These are phyloP conservation scores for Conomelus anceps DNA, from an alignment of 2,888 invertebrate species.

Conservation along the genomic window DNA sequence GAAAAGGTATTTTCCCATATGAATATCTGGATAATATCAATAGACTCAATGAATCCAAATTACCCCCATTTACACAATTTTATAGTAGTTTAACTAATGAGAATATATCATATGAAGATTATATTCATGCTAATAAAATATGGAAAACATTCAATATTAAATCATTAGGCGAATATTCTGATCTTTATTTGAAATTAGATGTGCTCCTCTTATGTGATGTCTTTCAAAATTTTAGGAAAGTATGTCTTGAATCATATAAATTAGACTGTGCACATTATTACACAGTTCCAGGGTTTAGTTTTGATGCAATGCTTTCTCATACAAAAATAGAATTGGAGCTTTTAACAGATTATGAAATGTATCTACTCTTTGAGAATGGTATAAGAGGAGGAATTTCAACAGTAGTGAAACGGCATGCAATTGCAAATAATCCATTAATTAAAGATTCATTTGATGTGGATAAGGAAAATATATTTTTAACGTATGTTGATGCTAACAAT, in stretches of 20 bases:
- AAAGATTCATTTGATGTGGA: conserved; percentile 19
- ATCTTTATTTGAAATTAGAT: conserved; percentile 21
- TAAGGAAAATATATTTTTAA: not conserved
- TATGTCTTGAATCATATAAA: not conserved
- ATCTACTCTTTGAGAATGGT: conserved; percentile 22
- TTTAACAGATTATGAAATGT: conserved; percentile 19
- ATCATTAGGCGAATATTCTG: conserved; percentile 38
- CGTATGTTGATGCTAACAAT: conserved; percentile 21
- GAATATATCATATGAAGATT: conserved; percentile 34
- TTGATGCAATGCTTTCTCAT: conserved; percentile 13
- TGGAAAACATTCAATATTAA: conserved; percentile 38
- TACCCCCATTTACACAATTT: conserved; percentile 32
- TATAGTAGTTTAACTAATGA: conserved; percentile 32
- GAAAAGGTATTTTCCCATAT: not conserved
- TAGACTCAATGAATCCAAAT: not conserved
- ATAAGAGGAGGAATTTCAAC: conserved; percentile 20
- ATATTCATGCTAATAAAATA: conserved; percentile 38
- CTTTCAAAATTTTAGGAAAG: conserved; percentile 24
- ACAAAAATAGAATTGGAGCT: conserved; percentile 21
- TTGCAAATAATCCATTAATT: conserved; percentile 20
- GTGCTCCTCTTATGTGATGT: conserved; percentile 22
- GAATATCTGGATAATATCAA: not conserved
- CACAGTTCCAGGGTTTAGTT: conserved; percentile 12
- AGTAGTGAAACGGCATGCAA: conserved; percentile 5
- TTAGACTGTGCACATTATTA: conserved; percentile 22